Evolutionary conservation across 2,888 invertebrate genomes (phyloP).

Genomic region (Linnaemya tessellans): DNA sequence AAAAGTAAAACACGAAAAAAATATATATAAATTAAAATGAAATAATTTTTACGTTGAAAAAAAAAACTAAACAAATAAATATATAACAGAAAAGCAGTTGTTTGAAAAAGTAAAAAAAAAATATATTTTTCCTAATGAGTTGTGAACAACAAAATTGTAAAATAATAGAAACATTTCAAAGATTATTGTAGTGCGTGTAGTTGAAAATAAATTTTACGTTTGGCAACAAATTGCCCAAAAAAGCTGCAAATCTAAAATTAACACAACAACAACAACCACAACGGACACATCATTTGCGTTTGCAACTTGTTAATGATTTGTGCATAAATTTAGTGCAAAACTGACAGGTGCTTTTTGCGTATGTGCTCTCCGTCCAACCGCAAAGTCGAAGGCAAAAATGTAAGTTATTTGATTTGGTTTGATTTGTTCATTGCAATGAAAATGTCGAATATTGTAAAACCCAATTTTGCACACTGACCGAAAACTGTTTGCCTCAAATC

Average conservation of each 20-base stretch:
- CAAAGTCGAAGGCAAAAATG: conserved; percentile 33
- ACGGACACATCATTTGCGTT: neutral
- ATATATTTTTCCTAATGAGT: conserved; percentile 5
- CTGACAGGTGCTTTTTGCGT: conserved; percentile 42
- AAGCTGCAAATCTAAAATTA: conserved; percentile 11
- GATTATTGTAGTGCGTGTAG: neutral
- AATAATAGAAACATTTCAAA: conserved; percentile 2
- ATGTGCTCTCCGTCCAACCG: neutral
- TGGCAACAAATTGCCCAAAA: conserved; percentile 12
- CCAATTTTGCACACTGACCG: conserved; percentile 2
- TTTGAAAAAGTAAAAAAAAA: conserved; percentile 30
- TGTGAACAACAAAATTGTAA: conserved; percentile 3
- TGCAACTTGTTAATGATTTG: conserved; percentile 55
- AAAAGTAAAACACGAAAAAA: conserved; percentile 7
- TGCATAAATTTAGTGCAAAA: conserved; percentile 57
- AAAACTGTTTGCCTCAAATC: neutral
- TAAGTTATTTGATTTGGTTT: conserved; percentile 43
- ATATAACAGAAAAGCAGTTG: conserved; percentile 23
- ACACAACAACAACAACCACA: conserved; percentile 17
- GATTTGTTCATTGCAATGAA: neutral
- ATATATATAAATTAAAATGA: conserved; percentile 13
- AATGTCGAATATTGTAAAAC: conserved; percentile 2
- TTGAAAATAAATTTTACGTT: conserved; percentile 24
- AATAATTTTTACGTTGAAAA: neutral
- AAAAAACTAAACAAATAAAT: too few relatives aligned